Evolutionary conservation across 2,113 vertebrate genomes (phyloP).

Genomic region (Callipepla californica): DNA sequence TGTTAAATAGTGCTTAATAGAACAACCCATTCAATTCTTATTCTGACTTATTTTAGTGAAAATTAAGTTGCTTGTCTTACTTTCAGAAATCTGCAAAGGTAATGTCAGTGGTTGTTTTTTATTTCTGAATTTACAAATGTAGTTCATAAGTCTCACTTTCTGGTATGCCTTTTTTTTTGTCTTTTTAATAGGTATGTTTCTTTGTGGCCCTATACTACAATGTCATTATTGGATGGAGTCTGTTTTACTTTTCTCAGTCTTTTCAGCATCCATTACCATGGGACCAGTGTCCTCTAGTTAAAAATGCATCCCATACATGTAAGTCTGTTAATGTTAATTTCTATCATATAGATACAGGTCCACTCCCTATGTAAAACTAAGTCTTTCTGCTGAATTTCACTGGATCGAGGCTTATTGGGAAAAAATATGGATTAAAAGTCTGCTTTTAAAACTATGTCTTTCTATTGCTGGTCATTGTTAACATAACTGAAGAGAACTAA

Average conservation of each 20-base stretch:
- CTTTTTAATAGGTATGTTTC: constrained; percentile 87
- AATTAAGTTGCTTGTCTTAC: not conserved
- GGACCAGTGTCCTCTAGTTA: constrained; percentile 94
- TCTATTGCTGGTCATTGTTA: not conserved
- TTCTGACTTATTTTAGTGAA: not conserved
- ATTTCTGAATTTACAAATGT: not conserved
- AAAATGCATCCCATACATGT: constrained; percentile 90
- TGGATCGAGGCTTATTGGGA: not conserved
- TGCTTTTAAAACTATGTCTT: not conserved
- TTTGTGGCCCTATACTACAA: constrained; percentile 99
- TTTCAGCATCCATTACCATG: constrained; percentile 97
- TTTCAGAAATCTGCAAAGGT: not conserved
- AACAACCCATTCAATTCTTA: not conserved
- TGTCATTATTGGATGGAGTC: constrained; percentile 97
- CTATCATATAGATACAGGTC: not conserved
- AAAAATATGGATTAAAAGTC: not conserved
- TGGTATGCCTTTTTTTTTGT: not conserved
- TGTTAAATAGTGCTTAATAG: not conserved
- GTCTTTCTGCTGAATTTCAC: not conserved
- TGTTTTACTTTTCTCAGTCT: constrained; percentile 98
- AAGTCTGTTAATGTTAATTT: constrained; percentile 65
- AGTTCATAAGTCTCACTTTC: not conserved
- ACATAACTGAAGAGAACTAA: not conserved
- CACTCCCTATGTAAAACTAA: not conserved
- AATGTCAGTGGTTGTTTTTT: not conserved